phyloP scores from a whole-genome alignment of 2,888 invertebrate genomes.

The Chaitophorus viminalis region DNA sequence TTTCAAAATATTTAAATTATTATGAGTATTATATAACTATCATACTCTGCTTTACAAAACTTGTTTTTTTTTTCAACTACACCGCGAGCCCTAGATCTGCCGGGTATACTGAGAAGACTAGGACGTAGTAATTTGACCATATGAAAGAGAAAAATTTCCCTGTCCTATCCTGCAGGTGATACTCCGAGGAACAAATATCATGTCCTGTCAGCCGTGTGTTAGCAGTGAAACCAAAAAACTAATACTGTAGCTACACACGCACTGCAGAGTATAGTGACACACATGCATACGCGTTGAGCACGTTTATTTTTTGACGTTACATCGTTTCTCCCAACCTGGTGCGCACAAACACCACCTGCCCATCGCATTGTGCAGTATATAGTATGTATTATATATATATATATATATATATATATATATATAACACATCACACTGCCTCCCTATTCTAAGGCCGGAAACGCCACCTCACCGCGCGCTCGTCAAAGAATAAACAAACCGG shows the following conservation, averaged over 20 bases:
- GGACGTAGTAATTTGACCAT: too few relatives aligned
- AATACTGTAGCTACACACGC: background rate
- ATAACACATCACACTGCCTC: background rate
- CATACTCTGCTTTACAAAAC: too few relatives aligned
- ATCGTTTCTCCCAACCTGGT: background rate
- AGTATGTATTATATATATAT: background rate
- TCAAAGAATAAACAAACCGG: background rate
- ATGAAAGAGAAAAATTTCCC: background rate
- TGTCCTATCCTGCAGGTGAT: background rate
- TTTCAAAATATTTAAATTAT: too few relatives aligned
- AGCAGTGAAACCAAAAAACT: background rate
- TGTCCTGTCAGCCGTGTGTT: background rate
- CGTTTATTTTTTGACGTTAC: slow-evolving; percentile 4
- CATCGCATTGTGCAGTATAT: background rate
- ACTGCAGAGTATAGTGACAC: background rate
- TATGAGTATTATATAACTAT: too few relatives aligned
- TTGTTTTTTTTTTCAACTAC: too few relatives aligned
- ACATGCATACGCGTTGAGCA: slow-evolving; percentile 3
- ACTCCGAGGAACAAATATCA: background rate
- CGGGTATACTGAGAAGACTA: too few relatives aligned
- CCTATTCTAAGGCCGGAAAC: slow-evolving; percentile 34
- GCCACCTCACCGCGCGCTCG: background rate
- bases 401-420: background rate
- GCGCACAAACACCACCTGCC: slow-evolving; percentile 29
- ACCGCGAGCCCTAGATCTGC: too few relatives aligned